A percentile compares a stretch with the other conserved stretches of the same genome.
Conservation (phyloP, 2,888 invertebrate genomes). For the Tricholauxania praeusta region DNA sequence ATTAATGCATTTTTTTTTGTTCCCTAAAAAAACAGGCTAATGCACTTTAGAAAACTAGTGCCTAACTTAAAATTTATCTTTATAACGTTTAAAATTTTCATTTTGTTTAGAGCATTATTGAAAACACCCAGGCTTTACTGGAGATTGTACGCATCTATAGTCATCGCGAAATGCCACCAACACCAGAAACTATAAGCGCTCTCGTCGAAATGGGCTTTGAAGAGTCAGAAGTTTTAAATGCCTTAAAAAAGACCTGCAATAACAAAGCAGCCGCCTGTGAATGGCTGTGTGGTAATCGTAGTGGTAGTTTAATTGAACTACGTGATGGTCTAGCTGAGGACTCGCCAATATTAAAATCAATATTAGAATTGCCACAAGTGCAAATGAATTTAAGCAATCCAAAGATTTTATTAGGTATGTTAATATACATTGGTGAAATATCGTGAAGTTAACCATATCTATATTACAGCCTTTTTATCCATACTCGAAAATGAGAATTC, state of each 20-base stretch:
- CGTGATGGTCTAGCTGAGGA: slow-evolving; percentile 73
- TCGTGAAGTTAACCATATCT: background rate
- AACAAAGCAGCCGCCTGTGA: slow-evolving; percentile 76
- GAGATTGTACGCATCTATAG: slow-evolving; percentile 67
- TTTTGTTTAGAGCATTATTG: slow-evolving; percentile 50
- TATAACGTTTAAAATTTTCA: background rate
- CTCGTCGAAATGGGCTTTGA: slow-evolving; percentile 74
- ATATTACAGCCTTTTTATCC: slow-evolving; percentile 73
- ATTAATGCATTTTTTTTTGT: background rate
- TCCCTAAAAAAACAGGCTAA: background rate
- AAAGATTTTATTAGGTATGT: slow-evolving; percentile 73
- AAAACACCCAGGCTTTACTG: slow-evolving; percentile 64
- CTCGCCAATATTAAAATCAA: slow-evolving; percentile 74
- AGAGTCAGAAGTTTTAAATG: slow-evolving; percentile 71
- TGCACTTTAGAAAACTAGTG: background rate
- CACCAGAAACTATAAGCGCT: slow-evolving; percentile 58
- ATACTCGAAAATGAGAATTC: slow-evolving; percentile 76
- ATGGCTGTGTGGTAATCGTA: slow-evolving; percentile 75
- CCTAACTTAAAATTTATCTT: no score
- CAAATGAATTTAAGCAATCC: slow-evolving; percentile 76
- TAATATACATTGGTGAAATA: background rate
- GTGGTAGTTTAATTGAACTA: slow-evolving; percentile 70
- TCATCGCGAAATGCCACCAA: slow-evolving; percentile 64
- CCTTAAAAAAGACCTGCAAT: slow-evolving; percentile 75
- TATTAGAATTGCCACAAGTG: slow-evolving; percentile 75